phyloP scores from a whole-genome alignment of 2,113 vertebrate genomes.

The Oxyruncus cristatus region DNA sequence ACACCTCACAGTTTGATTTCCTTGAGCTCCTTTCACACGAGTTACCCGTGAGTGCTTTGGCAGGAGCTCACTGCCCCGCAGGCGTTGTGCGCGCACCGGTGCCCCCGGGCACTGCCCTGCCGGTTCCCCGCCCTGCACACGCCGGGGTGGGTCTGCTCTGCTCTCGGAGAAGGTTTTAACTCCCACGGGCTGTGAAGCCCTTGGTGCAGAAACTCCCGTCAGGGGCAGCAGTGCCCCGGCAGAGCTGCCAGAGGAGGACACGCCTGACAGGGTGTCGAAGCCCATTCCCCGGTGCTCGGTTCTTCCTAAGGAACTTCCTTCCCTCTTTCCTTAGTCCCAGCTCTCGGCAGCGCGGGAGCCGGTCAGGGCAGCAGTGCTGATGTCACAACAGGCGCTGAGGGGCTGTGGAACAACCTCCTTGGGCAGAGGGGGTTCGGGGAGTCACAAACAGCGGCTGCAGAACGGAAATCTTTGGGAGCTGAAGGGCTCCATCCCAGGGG shows the following conservation, averaged over 20 bases:
- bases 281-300: fast-evolving
- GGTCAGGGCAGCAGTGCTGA: fast-evolving
- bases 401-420: not conserved
- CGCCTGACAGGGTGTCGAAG: fast-evolving
- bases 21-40: not conserved
- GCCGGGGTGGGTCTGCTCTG: fast-evolving
- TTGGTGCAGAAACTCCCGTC: not conserved
- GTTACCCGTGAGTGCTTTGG: not conserved
- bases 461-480: fast-evolving
- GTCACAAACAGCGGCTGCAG: not conserved
- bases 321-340: not conserved
- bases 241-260: not conserved
- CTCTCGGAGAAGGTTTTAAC: fast-evolving
- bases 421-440: fast-evolving
- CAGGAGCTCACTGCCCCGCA: not conserved
- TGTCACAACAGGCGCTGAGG: fast-evolving
- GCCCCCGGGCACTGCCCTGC: fast-evolving
- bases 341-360: not conserved
- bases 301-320: not conserved
- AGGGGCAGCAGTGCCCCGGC: fast-evolving
- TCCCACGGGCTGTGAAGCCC: too few relatives aligned
- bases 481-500: too few relatives aligned
- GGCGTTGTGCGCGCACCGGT: fast-evolving
- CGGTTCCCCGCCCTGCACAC: fast-evolving
- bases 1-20: not conserved